Evolutionary conservation across 2,797 vertebrate genomes (phyloP), one percentile per base, ranked within the genome.

Genomic region (Chloroceryle amazona): DNA sequence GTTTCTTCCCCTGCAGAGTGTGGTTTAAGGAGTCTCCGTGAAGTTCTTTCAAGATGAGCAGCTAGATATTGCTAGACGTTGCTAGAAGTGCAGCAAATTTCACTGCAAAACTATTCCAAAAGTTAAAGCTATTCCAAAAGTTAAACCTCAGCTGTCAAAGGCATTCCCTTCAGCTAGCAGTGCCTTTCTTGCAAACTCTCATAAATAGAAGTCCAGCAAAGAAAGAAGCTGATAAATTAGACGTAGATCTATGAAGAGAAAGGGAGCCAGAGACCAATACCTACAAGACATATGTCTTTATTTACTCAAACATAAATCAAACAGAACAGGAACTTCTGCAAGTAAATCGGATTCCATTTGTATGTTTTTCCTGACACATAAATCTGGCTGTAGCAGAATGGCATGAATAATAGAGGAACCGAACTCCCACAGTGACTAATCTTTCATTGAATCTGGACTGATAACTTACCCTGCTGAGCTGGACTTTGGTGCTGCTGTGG

Each of bases 321-420:
- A 82, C 37, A 71, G 83, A 85, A 91, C 97, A 96, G 98, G 97
- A 98, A 98, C 98, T 96, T 76, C 90, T 86, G 97, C 95, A 95
- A 98, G 98, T 97, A 96, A 98, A 98, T 98, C 97, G 96, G 98
- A 98, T 98, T 97, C 97, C 97, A 5, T 98, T 98, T 98, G 98
- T 98, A 96, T 98, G 98, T 98, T 98, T 98, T 98, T 97, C 98
- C 98, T 98, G 98, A 98, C 98, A 97, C 97, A 98, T 98, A 98
- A 98, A 98, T 98, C 98, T 98, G 97, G 95, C 95, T 97, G 97
- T 60, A 88, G 96, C 79, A 90, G 97, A 98, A 98, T 84, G 95
- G 96, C 97, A 98, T 98, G 97, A 98, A 97, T 97, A 98, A 98
- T 97, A 93, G 96, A 98, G 98, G 98, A 98, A 96, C 94, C 95